These are phyloP conservation scores for Pharmacophagus antenor DNA, from an alignment of 2,888 invertebrate genomes.

Conservation along the genomic window DNA sequence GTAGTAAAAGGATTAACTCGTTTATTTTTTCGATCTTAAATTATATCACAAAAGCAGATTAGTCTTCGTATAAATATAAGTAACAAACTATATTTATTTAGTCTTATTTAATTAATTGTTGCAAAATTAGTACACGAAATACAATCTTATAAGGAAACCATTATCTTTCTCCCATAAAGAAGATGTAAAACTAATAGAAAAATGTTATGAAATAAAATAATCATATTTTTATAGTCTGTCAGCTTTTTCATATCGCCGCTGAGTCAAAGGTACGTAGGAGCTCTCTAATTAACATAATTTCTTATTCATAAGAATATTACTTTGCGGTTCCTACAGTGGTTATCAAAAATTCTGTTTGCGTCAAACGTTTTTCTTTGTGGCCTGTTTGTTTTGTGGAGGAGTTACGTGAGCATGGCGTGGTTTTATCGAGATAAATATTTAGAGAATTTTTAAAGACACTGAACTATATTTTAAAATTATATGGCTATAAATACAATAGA, in stretches of 20 bases:
- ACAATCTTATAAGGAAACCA: too few relatives aligned
- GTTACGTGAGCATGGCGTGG: neutral
- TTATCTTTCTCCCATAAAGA: too few relatives aligned
- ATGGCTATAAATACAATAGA: too few relatives aligned
- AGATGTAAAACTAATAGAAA: neutral
- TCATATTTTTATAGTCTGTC: neutral
- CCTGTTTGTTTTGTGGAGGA: neutral
- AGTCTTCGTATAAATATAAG: too few relatives aligned
- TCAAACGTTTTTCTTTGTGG: constrained; percentile 4
- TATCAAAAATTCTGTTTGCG: constrained; percentile 4
- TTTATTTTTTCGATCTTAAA: too few relatives aligned
- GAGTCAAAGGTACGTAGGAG: neutral
- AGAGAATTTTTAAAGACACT: too few relatives aligned
- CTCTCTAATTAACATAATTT: constrained; percentile 3
- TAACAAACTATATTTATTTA: too few relatives aligned
- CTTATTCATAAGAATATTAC: constrained; percentile 5
- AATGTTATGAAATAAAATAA: neutral
- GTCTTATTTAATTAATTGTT: too few relatives aligned
- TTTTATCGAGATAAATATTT: neutral
- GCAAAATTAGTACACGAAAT: too few relatives aligned
- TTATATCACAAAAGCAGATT: too few relatives aligned
- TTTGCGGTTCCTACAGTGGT: constrained; percentile 1
- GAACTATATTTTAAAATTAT: too few relatives aligned
- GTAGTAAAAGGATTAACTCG: too few relatives aligned
- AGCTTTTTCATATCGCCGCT: neutral